Base-by-base conservation (phyloP, 53 echinoderm and acorn worm genomes). In the Apostichopus leukothele region DNA sequence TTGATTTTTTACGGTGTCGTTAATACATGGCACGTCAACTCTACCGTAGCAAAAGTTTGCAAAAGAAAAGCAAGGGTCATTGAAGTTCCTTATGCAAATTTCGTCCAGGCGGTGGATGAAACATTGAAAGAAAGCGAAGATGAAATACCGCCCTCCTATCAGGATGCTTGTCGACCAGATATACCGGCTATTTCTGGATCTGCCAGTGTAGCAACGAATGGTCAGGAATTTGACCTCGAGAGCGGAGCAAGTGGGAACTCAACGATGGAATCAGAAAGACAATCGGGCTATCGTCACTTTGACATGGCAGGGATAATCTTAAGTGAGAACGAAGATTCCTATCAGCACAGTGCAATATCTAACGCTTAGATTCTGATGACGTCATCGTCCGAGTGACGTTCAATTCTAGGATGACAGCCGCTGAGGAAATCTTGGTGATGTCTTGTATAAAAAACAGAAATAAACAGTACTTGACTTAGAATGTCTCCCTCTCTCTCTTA, bases 11-110 rank as follows among this genome's bases (percentile, higher is more conserved):
- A 91, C 75, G 94, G 96, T 12, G 91, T 90, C 55, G 88, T 96
- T 76, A 96, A 96, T 91, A 94, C 94, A 1, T 94, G 94, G 96
- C 90, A 88, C 75, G 90, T 96, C 23, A 93, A 94, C 85, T 89
- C 90, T 52, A 92, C 93, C 10, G 23, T 95, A 18, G 88, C 92
- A n/a, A 87, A 91, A 57, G 81, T 93, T 26, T 93, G 92, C 75
- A 86, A 89, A 52, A 92, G 87, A 87, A 91, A 83, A 27, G 93
- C 86, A 74, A 67, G 92, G 20, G 57, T 92, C 52, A 91, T 89
- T 52, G 92, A 89, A 25, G 86, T 89, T 8, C 92, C 92, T 12
- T 92, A 92, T 76, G 75, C 92, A 8, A 89, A 86, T 73, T 76
- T 92, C 21, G 84, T 89, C 53, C 89, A 89, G 66, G 84, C 84